These are phyloP conservation scores for Phrixothrix hirtus DNA, from an alignment of 2,888 invertebrate species.

Conservation along the genomic window DNA sequence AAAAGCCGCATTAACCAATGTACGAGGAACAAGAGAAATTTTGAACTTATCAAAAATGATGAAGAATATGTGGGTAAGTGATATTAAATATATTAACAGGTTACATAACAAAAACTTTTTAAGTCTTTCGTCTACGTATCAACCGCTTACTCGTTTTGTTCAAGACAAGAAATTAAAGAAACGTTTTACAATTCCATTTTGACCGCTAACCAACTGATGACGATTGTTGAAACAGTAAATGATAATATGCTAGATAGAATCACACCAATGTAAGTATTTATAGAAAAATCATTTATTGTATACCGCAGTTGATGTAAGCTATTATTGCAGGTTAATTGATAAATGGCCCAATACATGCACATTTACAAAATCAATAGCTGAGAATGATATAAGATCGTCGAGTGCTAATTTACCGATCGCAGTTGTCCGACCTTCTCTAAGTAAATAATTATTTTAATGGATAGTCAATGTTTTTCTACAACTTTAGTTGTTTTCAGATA, in stretches of 20 bases:
- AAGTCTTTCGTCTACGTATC: not conserved
- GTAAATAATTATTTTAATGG: no score
- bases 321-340: not conserved
- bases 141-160: not conserved
- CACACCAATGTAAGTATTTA: no score
- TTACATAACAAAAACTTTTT: not conserved
- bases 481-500: no score
- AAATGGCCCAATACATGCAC: not conserved
- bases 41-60: not conserved
- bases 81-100: no score
- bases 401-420: not conserved
- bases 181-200: not conserved
- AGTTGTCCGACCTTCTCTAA: not conserved
- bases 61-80: not conserved
- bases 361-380: not conserved
- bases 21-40: not conserved
- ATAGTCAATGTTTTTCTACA: no score
- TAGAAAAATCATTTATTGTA: no score
- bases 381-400: not conserved
- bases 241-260: not conserved
- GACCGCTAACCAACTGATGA: not conserved
- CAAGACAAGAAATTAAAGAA: not conserved
- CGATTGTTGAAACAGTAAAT: not conserved
- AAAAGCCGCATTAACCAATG: not conserved
- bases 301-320: not conserved